Base-by-base conservation (phyloP, 2,888 invertebrate genomes). In the Linyphia triangularis region DNA sequence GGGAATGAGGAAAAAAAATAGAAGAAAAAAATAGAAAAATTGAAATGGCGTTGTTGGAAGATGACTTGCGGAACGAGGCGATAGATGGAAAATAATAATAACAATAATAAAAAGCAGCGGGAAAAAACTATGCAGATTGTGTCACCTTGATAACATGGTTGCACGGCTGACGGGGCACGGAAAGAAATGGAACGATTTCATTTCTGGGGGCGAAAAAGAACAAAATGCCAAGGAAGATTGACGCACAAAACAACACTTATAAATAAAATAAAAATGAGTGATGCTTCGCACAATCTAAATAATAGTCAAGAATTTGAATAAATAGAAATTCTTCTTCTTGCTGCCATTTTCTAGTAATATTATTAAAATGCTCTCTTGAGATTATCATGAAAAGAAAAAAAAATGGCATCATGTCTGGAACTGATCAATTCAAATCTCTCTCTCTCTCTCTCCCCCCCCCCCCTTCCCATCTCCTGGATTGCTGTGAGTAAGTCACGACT, bases 261-360 rank as follows among this genome's bases (percentile, higher is more conserved):
- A 67, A 24, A 37, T 63, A 37, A 63, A 77, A 77, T 16, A 51
- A 51, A 51, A 24, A 78, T 26, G 51, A 43, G n/a, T 69, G 81
- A 81, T 37, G 69, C 70, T 51, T 59, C 69, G 33, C n/a, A n/a
- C n/a, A n/a, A n/a, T n/a, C n/a, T n/a, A n/a, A n/a, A n/a, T n/a
- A n/a, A n/a, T n/a, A n/a, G n/a, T n/a, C 7, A 43, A 51, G 1
- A 51, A 81, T 81, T 59, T 81, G 69, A 81, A 81, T 81, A 81
- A 81, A 59, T 69, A 30, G 59, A 30, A n/a, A 19, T 33, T 30
- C 30, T 67, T 79, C 65, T 33, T 19, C 28, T 63, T 51, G 67
- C 59, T n/a, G 16, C 28, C 33, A 75, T 75, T 75, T 59, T 75
- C 57, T 59, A n/a, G n/a, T 51, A 51, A 51, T 51, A 51, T 51